These are phyloP conservation scores for Paralvinella palmiformis DNA, from an alignment of 1,140 invertebrate genomes.

Conservation along the genomic window DNA sequence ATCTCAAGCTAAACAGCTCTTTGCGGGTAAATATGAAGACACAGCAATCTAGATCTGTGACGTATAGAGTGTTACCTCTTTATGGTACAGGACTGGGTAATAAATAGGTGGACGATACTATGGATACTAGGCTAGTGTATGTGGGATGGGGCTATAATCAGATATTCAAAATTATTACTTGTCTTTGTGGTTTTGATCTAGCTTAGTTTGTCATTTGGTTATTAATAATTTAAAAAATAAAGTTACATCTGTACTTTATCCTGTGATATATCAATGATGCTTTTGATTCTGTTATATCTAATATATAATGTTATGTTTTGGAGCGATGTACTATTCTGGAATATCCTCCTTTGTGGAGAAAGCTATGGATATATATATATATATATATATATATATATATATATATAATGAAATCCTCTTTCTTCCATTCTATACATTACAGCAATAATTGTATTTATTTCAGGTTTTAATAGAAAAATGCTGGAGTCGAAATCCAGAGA, in stretches of 20 bases:
- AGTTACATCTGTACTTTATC: too few relatives aligned
- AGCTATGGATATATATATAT: background rate
- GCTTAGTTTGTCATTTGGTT: background rate
- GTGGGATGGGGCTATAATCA: background rate
- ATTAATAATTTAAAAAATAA: too few relatives aligned
- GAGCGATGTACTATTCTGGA: background rate
- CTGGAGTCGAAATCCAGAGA: conserved; percentile 34
- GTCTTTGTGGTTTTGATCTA: background rate
- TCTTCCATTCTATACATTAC: background rate
- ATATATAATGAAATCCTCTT: background rate
- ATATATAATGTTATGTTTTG: background rate
- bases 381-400: background rate
- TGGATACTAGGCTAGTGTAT: background rate
- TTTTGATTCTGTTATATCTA: background rate
- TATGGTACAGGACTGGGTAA: background rate
- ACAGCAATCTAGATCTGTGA: background rate
- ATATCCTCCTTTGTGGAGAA: too few relatives aligned
- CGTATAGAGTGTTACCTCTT: background rate
- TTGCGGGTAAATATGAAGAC: conserved; percentile 34
- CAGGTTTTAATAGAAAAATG: conserved; percentile 39
- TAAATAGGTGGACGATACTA: background rate
- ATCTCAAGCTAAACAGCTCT: conserved; percentile 34
- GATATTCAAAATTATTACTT: background rate
- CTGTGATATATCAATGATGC: background rate
- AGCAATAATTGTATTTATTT: background rate